A percentile compares a stretch with the other conserved stretches of the same genome.
Conservation (phyloP, 2,113 vertebrate species). For the Tretioscincus oriximinensis region DNA sequence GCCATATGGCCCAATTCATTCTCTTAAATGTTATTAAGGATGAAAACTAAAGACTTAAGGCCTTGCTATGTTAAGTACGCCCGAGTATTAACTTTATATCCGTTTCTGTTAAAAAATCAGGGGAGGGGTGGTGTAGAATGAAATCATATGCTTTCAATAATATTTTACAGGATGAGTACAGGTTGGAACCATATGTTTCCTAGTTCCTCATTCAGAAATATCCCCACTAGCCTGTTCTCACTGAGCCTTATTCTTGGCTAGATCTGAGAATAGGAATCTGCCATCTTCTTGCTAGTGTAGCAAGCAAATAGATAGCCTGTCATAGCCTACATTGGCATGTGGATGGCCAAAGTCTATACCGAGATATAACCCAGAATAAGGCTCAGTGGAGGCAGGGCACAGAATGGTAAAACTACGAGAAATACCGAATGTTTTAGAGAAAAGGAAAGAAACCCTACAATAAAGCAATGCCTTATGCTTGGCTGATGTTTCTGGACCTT, state of each 20-base stretch:
- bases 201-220: constrained; percentile 64
- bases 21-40: constrained; percentile 53
- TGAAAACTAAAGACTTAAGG: constrained; percentile 49
- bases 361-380: too few species aligned
- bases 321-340: too few species aligned
- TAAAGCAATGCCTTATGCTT: constrained; percentile 60
- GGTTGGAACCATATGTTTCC: constrained; percentile 66
- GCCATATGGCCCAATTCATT: constrained; percentile 62
- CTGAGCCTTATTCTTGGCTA: too few species aligned
- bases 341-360: too few species aligned
- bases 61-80: constrained; percentile 29
- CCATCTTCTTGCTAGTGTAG: too few species aligned
- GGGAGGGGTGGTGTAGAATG: constrained; percentile 27
- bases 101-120: constrained; percentile 53
- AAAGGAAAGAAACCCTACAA: constrained; percentile 47
- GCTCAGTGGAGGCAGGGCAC: too few species aligned
- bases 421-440: constrained; percentile 65
- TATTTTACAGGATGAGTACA: constrained; percentile 70
- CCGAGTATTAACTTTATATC: constrained; percentile 22
- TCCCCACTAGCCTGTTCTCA: constrained; percentile 32
- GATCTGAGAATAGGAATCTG: too few species aligned
- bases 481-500: constrained; percentile 40
- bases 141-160: constrained; percentile 70
- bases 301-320: too few species aligned
- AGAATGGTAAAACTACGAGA: constrained; percentile 45